Conservation (phyloP, 2,797 vertebrate species). For the Phataginus tricuspis region DNA sequence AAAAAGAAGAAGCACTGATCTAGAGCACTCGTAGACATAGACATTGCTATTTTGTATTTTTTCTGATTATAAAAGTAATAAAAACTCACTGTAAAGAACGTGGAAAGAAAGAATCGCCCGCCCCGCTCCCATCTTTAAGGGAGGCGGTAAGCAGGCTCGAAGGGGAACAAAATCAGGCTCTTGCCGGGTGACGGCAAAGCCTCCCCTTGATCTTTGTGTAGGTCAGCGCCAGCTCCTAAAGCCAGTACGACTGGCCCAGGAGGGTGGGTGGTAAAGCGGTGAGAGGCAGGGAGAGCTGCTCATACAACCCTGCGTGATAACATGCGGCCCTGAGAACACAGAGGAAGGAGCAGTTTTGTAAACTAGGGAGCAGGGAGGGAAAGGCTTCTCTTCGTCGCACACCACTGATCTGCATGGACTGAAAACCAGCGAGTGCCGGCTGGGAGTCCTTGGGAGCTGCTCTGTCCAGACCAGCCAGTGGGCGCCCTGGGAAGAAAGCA, state of each 20-base stretch:
- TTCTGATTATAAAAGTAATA: slow-evolving; percentile 17
- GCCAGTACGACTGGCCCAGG: neutral
- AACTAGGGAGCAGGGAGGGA: neutral
- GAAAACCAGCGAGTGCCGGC: neutral
- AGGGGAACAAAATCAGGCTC: neutral
- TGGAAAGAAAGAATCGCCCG: neutral
- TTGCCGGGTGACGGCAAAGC: neutral
- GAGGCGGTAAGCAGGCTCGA: neutral
- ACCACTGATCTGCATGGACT: neutral
- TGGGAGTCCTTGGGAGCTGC: neutral
- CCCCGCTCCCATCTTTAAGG: neutral
- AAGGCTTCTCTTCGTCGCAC: neutral
- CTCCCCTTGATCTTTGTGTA: neutral
- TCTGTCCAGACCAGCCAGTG: neutral
- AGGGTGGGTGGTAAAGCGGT: neutral
- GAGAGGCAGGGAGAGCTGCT: neutral
- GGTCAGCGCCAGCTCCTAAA: neutral
- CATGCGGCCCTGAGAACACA: neutral
- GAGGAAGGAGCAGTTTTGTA: neutral
- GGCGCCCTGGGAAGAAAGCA: neutral
- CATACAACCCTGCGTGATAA: neutral
- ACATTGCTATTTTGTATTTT: neutral
- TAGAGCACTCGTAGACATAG: neutral
- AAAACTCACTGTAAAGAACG: neutral
- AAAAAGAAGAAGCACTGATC: neutral